Conservation (phyloP, 2,888 invertebrate genomes). For the Aromia moschata region DNA sequence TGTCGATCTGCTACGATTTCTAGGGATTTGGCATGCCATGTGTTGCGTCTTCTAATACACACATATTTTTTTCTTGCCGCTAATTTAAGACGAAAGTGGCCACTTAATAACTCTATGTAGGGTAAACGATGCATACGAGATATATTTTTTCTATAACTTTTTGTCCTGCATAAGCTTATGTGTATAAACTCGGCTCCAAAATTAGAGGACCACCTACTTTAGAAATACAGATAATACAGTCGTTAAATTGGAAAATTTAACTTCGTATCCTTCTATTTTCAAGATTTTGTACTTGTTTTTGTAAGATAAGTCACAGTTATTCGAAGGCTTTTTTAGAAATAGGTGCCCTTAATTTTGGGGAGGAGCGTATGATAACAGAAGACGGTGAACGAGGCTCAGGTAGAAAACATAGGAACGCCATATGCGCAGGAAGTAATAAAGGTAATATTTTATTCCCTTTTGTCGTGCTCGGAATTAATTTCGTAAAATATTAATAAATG, state of each 20-base stretch:
- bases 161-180: no score
- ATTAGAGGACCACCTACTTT: no score
- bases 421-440: conserved; percentile 59
- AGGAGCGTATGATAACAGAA: conserved; percentile 36
- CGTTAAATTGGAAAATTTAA: no score
- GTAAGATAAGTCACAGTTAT: no score
- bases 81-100: conserved; percentile 36
- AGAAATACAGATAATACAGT: no score
- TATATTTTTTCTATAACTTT: no score
- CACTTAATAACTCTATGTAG: conserved; percentile 43
- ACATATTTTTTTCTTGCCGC: conserved; percentile 32
- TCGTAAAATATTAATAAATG: conserved; percentile 62
- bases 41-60: conserved; percentile 29
- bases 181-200: no score
- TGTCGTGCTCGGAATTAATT: conserved; percentile 58
- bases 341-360: no score
- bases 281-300: no score
- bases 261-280: no score
- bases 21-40: conserved; percentile 28
- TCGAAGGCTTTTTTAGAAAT: no score
- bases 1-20: conserved; percentile 35
- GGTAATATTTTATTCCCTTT: conserved; percentile 59
- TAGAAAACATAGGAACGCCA: conserved; percentile 55
- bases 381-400: conserved; percentile 46
- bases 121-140: no score